phyloP scores from a whole-genome alignment of 2,888 invertebrate genomes.

The Epinotia nisella region DNA sequence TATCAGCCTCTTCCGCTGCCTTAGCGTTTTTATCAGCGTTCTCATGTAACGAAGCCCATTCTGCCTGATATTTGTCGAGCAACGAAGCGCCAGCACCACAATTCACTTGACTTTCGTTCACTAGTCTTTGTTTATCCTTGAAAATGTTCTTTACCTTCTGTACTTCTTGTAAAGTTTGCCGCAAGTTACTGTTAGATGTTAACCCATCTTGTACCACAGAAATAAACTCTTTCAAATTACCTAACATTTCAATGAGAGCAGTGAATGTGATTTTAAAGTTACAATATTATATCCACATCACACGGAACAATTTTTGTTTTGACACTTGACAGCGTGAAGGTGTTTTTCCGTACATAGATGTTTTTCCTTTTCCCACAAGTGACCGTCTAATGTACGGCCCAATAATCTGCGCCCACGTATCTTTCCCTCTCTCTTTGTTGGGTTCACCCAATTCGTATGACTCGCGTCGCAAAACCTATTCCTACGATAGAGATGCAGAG shows the following conservation, averaged over 20 bases:
- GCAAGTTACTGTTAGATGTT: conserved; percentile 71
- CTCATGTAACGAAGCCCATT: conserved; percentile 89
- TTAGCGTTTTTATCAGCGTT: conserved; percentile 88
- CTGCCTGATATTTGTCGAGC: conserved; percentile 88
- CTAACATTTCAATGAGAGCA: conserved; percentile 64
- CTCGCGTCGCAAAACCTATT: too few species aligned
- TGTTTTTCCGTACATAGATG: neutral
- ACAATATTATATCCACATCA: conserved; percentile 36
- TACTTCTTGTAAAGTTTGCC: conserved; percentile 77
- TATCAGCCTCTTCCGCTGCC: conserved; percentile 83
- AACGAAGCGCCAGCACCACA: conserved; percentile 88
- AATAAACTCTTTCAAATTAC: conserved; percentile 79
- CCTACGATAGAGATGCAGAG: too few species aligned
- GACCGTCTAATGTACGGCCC: too few species aligned
- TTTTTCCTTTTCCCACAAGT: neutral
- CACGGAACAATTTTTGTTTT: conserved; percentile 38
- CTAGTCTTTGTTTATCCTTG: conserved; percentile 71
- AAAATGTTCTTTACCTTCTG: conserved; percentile 77
- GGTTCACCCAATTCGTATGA: too few species aligned
- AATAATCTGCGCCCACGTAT: too few species aligned
- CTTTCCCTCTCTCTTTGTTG: too few species aligned
- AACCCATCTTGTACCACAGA: conserved; percentile 79
- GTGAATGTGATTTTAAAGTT: conserved; percentile 25
- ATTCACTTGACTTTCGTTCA: conserved; percentile 71
- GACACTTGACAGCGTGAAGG: conserved; percentile 34